Evolutionary conservation across 1,140 invertebrate genomes (phyloP), one percentile per base, ranked within the genome.

Genomic region (Acromyrmex charruanus): DNA sequence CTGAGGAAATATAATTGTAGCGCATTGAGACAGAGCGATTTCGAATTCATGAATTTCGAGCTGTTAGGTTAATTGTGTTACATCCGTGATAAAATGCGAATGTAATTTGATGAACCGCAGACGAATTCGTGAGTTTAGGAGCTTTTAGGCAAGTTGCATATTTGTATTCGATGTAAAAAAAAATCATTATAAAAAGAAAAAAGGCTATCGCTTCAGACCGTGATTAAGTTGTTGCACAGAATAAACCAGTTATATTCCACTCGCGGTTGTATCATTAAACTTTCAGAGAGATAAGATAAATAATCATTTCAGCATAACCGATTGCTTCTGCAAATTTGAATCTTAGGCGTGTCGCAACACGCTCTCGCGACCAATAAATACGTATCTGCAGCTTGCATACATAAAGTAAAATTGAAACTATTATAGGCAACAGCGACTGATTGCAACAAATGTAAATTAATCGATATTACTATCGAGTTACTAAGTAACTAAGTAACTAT

Each of bases 401-500:
- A 28, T 35, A 25, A 31, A 39, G 35, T 7, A 39, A 39, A 61
- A 28, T 49, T 63, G 10, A 63, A 72, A 31, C 16, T 31, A 18
- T 85, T 77, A 35, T 6, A 21, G n/a, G 59, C 39, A n/a, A 55
- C 18, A 55, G 16, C 18, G 21, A 51, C 31, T 69, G 25, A 75
- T 61, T 10, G 31, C 31, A 61, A 25, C 12, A n/a, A 1, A 68
- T 59, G 59, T 66, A 58, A 77, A 51, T 68, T 71, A 66, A 35
- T 71, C 25, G 35, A 66, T 81, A 66, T 84, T 55, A 53, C 49
- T 71, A 58, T 82, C 89, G 90, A 92, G 91, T 93, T 94, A 93
- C 93, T 94, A 92, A 94, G 93, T 94, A 25, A 25, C 25, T 25
- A 25, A 25, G 25, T 25, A 25, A 25, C 25, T 93, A 92, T 88